Conservation (phyloP, 2,797 vertebrate species). For the Anas acuta region DNA sequence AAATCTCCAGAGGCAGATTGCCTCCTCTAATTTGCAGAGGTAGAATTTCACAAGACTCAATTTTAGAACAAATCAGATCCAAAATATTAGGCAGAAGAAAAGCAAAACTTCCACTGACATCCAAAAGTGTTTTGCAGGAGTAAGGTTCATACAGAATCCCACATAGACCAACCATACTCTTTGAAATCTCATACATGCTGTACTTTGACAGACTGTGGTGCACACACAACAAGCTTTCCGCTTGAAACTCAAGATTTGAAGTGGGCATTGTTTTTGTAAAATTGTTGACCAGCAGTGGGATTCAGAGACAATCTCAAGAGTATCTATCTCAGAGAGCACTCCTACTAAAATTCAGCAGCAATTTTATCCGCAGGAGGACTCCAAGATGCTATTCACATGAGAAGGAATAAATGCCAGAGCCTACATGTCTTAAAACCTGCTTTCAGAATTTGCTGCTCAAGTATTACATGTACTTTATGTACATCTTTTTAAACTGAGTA, state of each 20-base stretch:
- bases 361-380: not conserved
- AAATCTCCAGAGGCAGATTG: conserved; percentile 8
- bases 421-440: not conserved
- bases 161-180: not conserved
- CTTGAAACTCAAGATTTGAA: not conserved
- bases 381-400: not conserved
- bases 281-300: not conserved
- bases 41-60: conserved; percentile 41
- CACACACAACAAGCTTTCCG: not conserved
- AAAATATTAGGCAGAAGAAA: not conserved
- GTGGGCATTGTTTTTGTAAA: not conserved
- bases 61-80: conserved; percentile 4
- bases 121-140: not conserved
- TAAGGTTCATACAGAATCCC: not conserved
- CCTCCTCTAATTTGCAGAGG: conserved; percentile 18
- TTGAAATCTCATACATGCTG: not conserved
- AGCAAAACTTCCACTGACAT: not conserved
- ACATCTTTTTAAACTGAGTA: not conserved
- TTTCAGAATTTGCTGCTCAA: not conserved
- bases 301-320: not conserved
- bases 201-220: not conserved
- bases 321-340: not conserved
- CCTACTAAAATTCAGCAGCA: not conserved
- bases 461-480: not conserved
- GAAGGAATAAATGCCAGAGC: not conserved